Base-by-base conservation (phyloP, 1,140 invertebrate species). In the Drosophila nikananu region DNA sequence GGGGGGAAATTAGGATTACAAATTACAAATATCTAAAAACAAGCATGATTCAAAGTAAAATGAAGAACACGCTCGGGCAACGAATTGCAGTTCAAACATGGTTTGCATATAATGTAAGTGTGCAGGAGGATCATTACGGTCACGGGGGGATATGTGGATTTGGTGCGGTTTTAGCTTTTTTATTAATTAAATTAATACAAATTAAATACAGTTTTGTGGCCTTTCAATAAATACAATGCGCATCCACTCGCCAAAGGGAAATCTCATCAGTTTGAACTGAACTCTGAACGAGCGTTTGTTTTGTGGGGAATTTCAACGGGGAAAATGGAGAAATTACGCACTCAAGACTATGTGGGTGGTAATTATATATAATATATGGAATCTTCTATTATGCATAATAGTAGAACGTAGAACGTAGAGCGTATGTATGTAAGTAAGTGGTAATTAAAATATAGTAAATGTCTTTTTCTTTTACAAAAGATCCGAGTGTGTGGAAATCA, bases 161-260 rank as follows among this genome's bases (percentile, higher is more conserved):
- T 81, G 84, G 86, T 87, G 81, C 72, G n/a, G 44, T 75, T 48
- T 30, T 67, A 63, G n/a, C 37, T 17, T 17, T 51, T n/a, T 52
- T 23, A n/a, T 79, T 64, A 55, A 73, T 90, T 87, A 83, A 81
- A 87, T 89, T 83, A 87, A 89, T 87, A 87, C 81, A 84, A 87
- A 78, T 87, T 89, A 83, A 87, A 87, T 87, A 87, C 83, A 78
- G 58, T 83, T 86, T 87, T 87, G 84, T 89, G 84, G 83, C 83
- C 81, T 81, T 86, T 66, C 52, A 76, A 66, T 63, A 72, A 86
- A 87, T 86, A 86, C 83, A 84, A 44, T 70, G 41, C 49, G 71
- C 74, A 30, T 71, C 60, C 64, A 44, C 80, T 48, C 66, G 67
- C 62, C 68, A 32, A 62, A 49, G 44, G 66, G 62, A 68, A 35